A percentile compares a stretch with the other conserved stretches of the same genome.
These are phyloP conservation scores for Callyntrura sp. DNA, from an alignment of 2,888 invertebrate genomes.

Conservation along the genomic window DNA sequence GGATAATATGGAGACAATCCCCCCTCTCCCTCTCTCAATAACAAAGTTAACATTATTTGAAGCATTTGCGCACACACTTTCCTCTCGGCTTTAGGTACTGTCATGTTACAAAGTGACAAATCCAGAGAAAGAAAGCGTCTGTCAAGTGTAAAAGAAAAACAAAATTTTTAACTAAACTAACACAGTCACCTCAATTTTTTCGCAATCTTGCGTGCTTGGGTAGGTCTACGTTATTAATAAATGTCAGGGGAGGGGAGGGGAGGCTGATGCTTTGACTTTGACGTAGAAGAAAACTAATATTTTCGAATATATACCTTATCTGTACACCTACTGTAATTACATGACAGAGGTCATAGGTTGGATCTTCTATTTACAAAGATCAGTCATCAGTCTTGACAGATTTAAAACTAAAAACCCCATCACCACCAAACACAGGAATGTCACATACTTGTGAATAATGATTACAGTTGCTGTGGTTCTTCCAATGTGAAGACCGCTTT, in stretches of 20 bases:
- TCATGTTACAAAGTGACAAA: not conserved
- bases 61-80: not conserved
- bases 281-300: conserved; percentile 15
- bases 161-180: not conserved
- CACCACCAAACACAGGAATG: no score
- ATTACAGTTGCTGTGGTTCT: no score
- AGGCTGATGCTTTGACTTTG: not conserved
- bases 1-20: not conserved
- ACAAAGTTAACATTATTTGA: not conserved
- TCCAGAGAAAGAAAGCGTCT: not conserved
- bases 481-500: no score
- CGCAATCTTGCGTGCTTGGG: not conserved
- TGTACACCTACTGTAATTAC: not conserved
- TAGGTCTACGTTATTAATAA: not conserved
- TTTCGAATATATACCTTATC: not conserved
- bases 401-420: no score
- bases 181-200: conserved; percentile 39
- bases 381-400: not conserved
- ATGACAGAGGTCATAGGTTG: not conserved
- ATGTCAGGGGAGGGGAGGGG: not conserved
- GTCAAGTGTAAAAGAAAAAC: conserved; percentile 1
- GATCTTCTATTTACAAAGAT: no score
- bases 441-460: no score
- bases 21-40: no score
- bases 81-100: not conserved